Conservation (phyloP, 2,888 invertebrate species). For the Prosopocoilus inquinatus region DNA sequence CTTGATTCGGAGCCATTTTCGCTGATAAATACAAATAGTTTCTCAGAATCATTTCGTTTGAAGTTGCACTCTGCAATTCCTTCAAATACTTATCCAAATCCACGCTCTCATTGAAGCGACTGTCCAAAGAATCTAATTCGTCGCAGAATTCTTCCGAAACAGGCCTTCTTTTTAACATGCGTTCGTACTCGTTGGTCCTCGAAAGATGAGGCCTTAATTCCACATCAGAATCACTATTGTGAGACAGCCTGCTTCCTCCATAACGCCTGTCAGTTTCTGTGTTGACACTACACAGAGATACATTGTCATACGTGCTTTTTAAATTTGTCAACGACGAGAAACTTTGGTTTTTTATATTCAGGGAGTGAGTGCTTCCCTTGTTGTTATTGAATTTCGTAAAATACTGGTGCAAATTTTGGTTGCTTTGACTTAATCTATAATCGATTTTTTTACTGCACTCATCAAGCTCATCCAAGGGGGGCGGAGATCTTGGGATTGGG, state of each 20-base stretch:
- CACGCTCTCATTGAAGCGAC: constrained; percentile 55
- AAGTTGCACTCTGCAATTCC: constrained; percentile 53
- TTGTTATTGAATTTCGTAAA: constrained; percentile 28
- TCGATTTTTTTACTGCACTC: constrained; percentile 42
- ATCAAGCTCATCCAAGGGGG: constrained; percentile 70
- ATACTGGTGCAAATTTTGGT: constrained; percentile 35
- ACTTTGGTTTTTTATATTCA: constrained; percentile 27
- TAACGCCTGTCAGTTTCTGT: constrained; percentile 30
- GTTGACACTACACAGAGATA: constrained; percentile 35
- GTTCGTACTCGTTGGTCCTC: constrained; percentile 34
- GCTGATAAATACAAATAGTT: not conserved
- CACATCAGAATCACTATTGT: constrained; percentile 52
- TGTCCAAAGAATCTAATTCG: constrained; percentile 62
- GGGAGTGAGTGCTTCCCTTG: constrained; percentile 21
- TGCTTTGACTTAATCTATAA: constrained; percentile 13
- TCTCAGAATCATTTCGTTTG: not conserved
- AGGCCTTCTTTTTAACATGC: constrained; percentile 64
- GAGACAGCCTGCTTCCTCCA: constrained; percentile 34
- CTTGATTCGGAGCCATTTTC: not conserved
- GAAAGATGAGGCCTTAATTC: constrained; percentile 39
- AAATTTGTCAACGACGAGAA: constrained; percentile 25
- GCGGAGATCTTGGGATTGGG: constrained; percentile 73
- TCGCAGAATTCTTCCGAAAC: constrained; percentile 73
- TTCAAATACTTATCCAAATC: constrained; percentile 66
- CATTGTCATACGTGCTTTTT: constrained; percentile 29